Base-by-base conservation (phyloP, 1,140 invertebrate genomes). In the Neodiprion virginianus region DNA sequence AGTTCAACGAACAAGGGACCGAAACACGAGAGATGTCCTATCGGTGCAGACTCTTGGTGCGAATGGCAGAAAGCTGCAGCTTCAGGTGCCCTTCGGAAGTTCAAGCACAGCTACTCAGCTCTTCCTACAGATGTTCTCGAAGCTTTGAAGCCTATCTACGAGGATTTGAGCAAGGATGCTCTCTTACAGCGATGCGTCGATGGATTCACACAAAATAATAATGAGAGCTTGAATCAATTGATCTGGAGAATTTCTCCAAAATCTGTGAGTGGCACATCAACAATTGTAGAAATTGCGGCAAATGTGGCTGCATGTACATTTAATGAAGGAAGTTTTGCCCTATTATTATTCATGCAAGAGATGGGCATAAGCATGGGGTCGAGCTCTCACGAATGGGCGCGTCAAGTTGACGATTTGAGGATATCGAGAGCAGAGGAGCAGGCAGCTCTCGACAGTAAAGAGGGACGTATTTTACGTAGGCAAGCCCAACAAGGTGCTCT, bases 1-100 rank as follows among this genome's bases (percentile, higher is more conserved):
- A 75, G 74, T 49, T 87, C 81, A 53, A 83, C 82, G 68, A 78
- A 78, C 69, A 72, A 73, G 68, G 73, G 72, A 67, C 71, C 74
- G 23, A 47, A 75, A 17, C 76, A 78, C 71, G 67, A 78, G 12
- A 76, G 75, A 79, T 85, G 82, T 69, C 79, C 81, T 17, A 71
- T 71, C 67, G 81, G 78, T 40, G 75, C 65, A 72, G 80, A 83
- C 48, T 79, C 76, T 17, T 17, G 17, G 17, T 17, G 17, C 17
- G 17, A 17, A 17, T 17, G 17, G 17, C 17, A 17, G 17, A 77
- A 77, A 77, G 79, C 79, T 50, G 49, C 48, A 48, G 73, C 72
- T 53, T 73, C 72, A 75, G 72, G 74, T 74, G 72, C 65, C 12
- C 71, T 83, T 49, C 47, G 40, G 14, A 73, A 49, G 75, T 14